A percentile compares a stretch with the other conserved stretches of the same genome.
Conservation (phyloP, 2,888 invertebrate genomes). For the Bellardia pandia region DNA sequence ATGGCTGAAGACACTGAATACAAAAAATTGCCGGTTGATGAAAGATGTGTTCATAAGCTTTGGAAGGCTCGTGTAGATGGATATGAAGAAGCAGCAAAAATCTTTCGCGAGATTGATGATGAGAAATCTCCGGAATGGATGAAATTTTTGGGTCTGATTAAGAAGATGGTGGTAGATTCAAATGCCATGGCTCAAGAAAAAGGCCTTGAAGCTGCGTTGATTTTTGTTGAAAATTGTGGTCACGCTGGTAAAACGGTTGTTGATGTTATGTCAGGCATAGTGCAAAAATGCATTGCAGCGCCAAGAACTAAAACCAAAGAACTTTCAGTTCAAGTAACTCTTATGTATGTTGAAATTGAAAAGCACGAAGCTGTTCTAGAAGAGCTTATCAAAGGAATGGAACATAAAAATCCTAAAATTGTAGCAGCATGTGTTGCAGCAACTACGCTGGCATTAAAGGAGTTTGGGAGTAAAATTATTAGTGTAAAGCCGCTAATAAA, state of each 20-base stretch:
- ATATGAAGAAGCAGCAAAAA: conserved; percentile 96
- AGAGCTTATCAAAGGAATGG: conserved; percentile 96
- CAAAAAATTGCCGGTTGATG: conserved; percentile 94
- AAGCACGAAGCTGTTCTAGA: conserved; percentile 95
- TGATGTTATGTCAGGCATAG: conserved; percentile 95
- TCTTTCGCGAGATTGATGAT: conserved; percentile 94
- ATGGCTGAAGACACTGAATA: conserved; percentile 95
- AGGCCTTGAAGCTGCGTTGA: conserved; percentile 95
- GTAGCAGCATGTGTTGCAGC: conserved; percentile 93
- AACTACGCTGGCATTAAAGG: conserved; percentile 90
- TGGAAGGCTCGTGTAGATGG: conserved; percentile 98
- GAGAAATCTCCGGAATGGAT: conserved; percentile 97
- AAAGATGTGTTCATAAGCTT: conserved; percentile 95
- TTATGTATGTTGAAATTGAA: conserved; percentile 98
- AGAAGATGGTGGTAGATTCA: conserved; percentile 96
- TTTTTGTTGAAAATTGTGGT: conserved; percentile 95
- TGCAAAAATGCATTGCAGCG: conserved; percentile 96
- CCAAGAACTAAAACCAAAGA: conserved; percentile 96
- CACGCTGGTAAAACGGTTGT: conserved; percentile 94
- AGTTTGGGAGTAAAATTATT: conserved; percentile 96
- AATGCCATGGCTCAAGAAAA: conserved; percentile 98
- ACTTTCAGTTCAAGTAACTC: conserved; percentile 92
- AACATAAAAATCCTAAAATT: conserved; percentile 98
- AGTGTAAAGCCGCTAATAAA: conserved; percentile 95
- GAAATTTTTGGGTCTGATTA: conserved; percentile 94